Conservation (phyloP, 2,888 invertebrate species). For the Cylloceria caligata region DNA sequence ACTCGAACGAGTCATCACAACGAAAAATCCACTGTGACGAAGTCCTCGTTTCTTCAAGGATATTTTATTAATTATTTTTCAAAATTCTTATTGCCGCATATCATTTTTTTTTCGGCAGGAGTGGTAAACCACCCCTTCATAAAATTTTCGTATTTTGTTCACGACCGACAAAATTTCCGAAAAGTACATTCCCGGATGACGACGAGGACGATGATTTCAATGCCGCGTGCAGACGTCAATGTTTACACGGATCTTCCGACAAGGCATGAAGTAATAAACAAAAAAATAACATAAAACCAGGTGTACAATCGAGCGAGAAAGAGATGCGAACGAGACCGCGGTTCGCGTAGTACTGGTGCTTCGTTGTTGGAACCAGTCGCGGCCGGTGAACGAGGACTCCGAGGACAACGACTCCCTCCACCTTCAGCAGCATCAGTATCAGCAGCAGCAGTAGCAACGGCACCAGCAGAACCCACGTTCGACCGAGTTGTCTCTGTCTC, state of each 20-base stretch:
- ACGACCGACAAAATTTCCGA: neutral
- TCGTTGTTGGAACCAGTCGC: constrained; percentile 70
- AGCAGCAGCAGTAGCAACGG: constrained; percentile 53
- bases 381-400: constrained; percentile 77
- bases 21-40: neutral
- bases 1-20: neutral
- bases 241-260: neutral
- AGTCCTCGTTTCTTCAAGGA: neutral
- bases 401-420: constrained; percentile 81
- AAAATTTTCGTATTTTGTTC: neutral
- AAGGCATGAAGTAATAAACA: neutral
- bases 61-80: neutral
- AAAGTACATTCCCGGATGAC: neutral
- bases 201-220: neutral
- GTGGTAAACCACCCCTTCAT: constrained; percentile 24
- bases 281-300: constrained; percentile 11
- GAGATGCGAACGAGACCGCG: constrained; percentile 73
- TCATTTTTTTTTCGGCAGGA: neutral
- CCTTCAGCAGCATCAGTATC: constrained; percentile 53
- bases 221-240: neutral
- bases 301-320: constrained; percentile 9
- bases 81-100: neutral
- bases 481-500: constrained; percentile 56
- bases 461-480: constrained; percentile 47
- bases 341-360: constrained; percentile 77